phyloP scores from a whole-genome alignment of 1,140 invertebrate species.

The Nautilus pompilius region DNA sequence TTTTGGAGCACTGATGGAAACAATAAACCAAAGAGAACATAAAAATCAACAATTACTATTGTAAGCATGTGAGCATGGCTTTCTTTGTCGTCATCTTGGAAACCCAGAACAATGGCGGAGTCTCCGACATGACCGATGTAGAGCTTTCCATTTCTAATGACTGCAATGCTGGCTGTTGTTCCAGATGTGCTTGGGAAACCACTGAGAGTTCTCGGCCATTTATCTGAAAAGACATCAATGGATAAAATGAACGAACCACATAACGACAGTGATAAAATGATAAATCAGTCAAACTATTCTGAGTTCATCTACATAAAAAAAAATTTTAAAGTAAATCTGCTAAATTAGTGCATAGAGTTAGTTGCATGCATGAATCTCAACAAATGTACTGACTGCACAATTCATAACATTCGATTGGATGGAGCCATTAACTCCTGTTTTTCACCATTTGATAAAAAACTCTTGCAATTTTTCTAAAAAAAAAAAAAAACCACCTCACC shows the following conservation, averaged over 20 bases:
- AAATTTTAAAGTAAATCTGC: too few species aligned
- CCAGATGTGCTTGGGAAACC: conserved; percentile 94
- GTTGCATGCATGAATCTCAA: too few species aligned
- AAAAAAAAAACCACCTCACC: too few species aligned
- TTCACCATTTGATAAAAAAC: too few species aligned
- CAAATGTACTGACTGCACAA: too few species aligned
- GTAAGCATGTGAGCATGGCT: conserved; percentile 27
- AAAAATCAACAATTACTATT: conserved; percentile 16
- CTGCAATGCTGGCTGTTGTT: conserved; percentile 92
- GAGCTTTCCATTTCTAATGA: conserved; percentile 90
- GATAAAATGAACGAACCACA: neutral
- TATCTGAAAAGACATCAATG: conserved; percentile 40
- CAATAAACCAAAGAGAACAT: too few species aligned
- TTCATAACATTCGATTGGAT: too few species aligned
- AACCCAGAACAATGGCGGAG: conserved; percentile 86
- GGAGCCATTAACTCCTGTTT: too few species aligned
- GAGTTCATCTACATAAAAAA: neutral
- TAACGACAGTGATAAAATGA: neutral
- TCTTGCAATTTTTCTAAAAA: too few species aligned
- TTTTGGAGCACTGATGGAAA: too few species aligned
- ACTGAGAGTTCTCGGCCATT: conserved; percentile 88
- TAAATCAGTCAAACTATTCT: neutral
- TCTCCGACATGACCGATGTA: conserved; percentile 98
- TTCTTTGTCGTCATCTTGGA: conserved; percentile 22
- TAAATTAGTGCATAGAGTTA: too few species aligned